Base-by-base conservation (phyloP, 2,888 invertebrate species). In the Aphrophora alni region DNA sequence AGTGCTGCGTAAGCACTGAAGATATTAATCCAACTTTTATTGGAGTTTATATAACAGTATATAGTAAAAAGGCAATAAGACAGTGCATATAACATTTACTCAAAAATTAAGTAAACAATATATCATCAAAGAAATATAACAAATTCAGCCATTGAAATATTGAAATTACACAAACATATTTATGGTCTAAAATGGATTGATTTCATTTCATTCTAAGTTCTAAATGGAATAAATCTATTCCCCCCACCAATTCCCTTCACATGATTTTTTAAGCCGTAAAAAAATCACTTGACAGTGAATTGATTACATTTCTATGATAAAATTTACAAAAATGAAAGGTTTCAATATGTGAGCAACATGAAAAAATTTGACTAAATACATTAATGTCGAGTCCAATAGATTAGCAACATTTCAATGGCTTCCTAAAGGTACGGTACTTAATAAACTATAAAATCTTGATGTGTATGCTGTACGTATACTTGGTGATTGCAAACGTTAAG, bases 391-490 rank as follows among this genome's bases (percentile, higher is more conserved):
- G 21, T 59, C 59, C 59, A 59, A 59, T 21, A 59, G 21, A n/a
- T 59, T 21, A 21, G 21, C 59, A 59, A 77, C 73, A 78, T 51
- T 78, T 78, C 78, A 78, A 78, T 73, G 75, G 81, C 81, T 82
- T 81, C 81, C 78, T 77, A 77, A 77, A 81, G 81, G 81, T 38
- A 44, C 59, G 59, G 59, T 78, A 81, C 82, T 84, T 83, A 33
- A 33, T 33, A 84, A 75, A 80, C 80, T 81, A 83, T 83, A 83
- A 84, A 82, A 51, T 80, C 69, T 70, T 84, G 84, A 84, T 84
- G 84, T 84, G 84, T 84, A 84, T 84, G 81, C 83, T 83, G 84
- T 84, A 84, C 84, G 84, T 84, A 84, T 84, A 84, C 84, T 83
- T 83, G 84, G 77, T 81, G 81, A 81, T 81, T 81, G 81, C 81